These are phyloP conservation scores for Actinernus sp. DNA, from an alignment of 92 coral and sea anemone genomes.

Conservation along the genomic window DNA sequence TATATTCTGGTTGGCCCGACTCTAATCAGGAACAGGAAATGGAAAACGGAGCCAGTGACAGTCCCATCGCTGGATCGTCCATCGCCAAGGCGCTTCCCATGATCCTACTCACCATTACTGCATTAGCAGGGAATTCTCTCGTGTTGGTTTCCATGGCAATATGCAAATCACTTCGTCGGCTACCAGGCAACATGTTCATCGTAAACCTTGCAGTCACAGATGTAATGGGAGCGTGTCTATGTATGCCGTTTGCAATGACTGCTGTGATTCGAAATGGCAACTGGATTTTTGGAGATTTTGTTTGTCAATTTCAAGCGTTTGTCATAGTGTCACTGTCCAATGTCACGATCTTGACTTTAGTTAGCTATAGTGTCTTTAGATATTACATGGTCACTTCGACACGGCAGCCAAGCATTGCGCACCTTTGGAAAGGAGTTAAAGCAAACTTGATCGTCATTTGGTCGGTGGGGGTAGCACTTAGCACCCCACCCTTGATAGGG, in stretches of 20 bases:
- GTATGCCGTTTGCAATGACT: constrained; percentile 65
- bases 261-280: constrained; percentile 52
- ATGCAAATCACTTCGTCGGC: constrained; percentile 61
- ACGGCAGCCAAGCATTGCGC: constrained; percentile 35
- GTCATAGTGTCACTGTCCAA: constrained; percentile 53
- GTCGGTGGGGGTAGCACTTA: constrained; percentile 33
- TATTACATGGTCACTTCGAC: constrained; percentile 61
- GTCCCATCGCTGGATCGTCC: too few species aligned
- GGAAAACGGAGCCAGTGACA: too few species aligned
- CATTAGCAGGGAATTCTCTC: constrained; percentile 66
- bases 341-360: constrained; percentile 67
- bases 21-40: too few species aligned
- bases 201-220: constrained; percentile 77
- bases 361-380: constrained; percentile 68
- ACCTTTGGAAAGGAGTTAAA: constrained; percentile 62
- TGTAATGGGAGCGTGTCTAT: constrained; percentile 51
- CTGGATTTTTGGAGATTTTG: constrained; percentile 54
- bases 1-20: too few species aligned
- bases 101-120: constrained; percentile 70
- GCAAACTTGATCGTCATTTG: constrained; percentile 52
- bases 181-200: constrained; percentile 73
- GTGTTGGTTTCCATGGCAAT: constrained; percentile 68
- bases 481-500: constrained; percentile 71
- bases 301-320: constrained; percentile 67
- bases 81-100: constrained; percentile 65